Base-by-base conservation (phyloP, 2,888 invertebrate species). In the Plagiodera versicolora region DNA sequence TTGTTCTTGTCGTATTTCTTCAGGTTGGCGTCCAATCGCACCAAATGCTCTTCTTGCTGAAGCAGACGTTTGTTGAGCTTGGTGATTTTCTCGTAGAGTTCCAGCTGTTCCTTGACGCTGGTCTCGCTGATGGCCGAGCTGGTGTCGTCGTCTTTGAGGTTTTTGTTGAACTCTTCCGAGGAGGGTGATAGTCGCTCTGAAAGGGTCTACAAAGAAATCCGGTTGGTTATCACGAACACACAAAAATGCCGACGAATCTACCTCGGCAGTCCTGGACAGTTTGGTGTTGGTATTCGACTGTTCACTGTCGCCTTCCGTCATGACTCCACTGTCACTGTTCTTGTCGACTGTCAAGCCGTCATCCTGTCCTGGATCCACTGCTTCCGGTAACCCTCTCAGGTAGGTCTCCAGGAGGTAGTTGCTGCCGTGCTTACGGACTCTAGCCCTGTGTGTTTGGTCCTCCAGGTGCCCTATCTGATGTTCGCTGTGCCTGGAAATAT, bases 401-500 rank as follows among this genome's bases (percentile, higher is more conserved):
- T 92, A 92, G 0, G 91, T 89, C 77, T 91, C 90, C 14, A 91
- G 81, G 50, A 92, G 83, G 76, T 92, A 92, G 79, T 92, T 91
- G 64, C 89, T 89, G 16, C 91, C 91, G 74, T 90, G 86, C 72
- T 89, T 89, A 66, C 88, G 85, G 79, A 89, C 87, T 50, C 91
- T 82, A 47, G 84, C 86, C 66, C 87, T 86, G 78, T 92, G 91
- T 24, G 90, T 88, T 74, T 90, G 89, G 74, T 90, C 89, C 81
- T 91, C 91, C 70, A 91, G 85, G 72, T 86, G 86, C 65, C 89
- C 89, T 70, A 94, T 93, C 72, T 91, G 86, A 72, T 88, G 86
- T 76, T 93, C 92, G 65, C 79, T 80, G 59, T 80, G 78, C 59
- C 80, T 80, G 66, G 39, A 73, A 72, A 70, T 19, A 16, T 17